phyloP scores from a whole-genome alignment of 2,888 invertebrate species.

The Nemoura dubitans region DNA sequence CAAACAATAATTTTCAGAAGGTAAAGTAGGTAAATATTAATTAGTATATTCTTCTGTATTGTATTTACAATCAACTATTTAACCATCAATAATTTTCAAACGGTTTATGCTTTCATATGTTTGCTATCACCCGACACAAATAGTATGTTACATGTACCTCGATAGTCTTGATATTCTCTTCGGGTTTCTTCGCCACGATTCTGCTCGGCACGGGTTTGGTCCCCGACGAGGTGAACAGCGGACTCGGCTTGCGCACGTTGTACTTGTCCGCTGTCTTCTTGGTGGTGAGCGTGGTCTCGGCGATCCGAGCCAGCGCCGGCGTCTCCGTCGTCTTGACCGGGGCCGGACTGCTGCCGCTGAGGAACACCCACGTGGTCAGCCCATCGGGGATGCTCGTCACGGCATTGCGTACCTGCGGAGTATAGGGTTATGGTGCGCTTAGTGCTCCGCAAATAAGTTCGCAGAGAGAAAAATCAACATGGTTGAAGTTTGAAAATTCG shows the following conservation, averaged over 20 bases:
- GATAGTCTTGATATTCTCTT: conserved; percentile 35
- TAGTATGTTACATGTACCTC: no score
- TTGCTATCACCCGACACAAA: no score
- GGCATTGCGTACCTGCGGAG: background rate
- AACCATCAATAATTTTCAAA: no score
- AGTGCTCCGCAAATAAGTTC: no score
- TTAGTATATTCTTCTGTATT: no score
- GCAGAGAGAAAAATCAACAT: no score
- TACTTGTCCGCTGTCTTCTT: conserved; percentile 50
- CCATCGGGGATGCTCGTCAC: conserved; percentile 28
- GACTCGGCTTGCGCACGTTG: conserved; percentile 53
- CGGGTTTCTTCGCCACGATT: conserved; percentile 50
- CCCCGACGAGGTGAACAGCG: conserved; percentile 50
- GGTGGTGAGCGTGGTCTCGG: conserved; percentile 39
- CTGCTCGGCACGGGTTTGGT: conserved; percentile 46
- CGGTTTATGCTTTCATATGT: no score
- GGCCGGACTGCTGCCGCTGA: conserved; percentile 30
- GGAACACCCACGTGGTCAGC: conserved; percentile 29
- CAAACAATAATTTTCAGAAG: no score
- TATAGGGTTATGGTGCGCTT: background rate
- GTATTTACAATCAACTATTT: no score
- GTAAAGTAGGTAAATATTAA: no score
- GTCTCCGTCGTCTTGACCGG: conserved; percentile 47
- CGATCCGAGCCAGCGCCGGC: conserved; percentile 47
- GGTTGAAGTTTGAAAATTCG: no score